Base-by-base conservation (phyloP, 2,888 invertebrate genomes). In the Drosophila pseudotakahashii region DNA sequence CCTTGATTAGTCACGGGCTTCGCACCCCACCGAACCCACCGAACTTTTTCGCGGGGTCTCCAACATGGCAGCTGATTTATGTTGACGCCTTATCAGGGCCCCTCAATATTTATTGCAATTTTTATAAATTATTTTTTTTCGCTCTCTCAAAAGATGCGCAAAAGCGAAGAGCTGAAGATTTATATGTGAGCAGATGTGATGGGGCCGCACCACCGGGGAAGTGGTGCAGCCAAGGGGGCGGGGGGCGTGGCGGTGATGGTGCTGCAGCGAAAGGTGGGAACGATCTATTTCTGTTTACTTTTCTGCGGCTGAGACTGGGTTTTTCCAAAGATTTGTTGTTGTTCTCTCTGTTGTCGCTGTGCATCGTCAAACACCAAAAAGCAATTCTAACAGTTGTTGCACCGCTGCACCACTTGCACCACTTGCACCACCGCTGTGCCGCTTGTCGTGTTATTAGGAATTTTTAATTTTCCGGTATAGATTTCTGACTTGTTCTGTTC, bases 71-170 rank as follows among this genome's bases (percentile, higher is more conserved):
- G 48, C 91, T 91, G 91, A 91, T 91, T 91, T 91, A 91, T 91
- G 91, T 90, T 91, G 91, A 91, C 91, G 90, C 90, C 91, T 91
- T 91, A 91, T 91, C 91, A 91, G 91, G 84, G 91, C 85, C 84
- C 76, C 80, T 82, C 87, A 89, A 91, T 91, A 91, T 91, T 91
- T 91, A 91, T 91, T 90, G 90, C 91, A 90, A 90, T 89, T 87
- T 82, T 89, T 87, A 89, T 87, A 88, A 88, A 81, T 86, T 82
- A 81, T 88, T 81, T 82, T 81, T 82, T 79, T 77, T 70, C 72
- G 19, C 41, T 59, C 54, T 53, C 76, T 72, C 78, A 42, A 60
- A 10, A 60, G 53, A 63, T 53, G 37, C 60, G 41, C 48, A 30
- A 30, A 30, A 30, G 30, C 34, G 73, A 66, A 51, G 47, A 58